A percentile compares a stretch with the other conserved stretches of the same genome.
These are phyloP conservation scores for Falco columbarius DNA, from an alignment of 2,797 vertebrate genomes.

Conservation along the genomic window DNA sequence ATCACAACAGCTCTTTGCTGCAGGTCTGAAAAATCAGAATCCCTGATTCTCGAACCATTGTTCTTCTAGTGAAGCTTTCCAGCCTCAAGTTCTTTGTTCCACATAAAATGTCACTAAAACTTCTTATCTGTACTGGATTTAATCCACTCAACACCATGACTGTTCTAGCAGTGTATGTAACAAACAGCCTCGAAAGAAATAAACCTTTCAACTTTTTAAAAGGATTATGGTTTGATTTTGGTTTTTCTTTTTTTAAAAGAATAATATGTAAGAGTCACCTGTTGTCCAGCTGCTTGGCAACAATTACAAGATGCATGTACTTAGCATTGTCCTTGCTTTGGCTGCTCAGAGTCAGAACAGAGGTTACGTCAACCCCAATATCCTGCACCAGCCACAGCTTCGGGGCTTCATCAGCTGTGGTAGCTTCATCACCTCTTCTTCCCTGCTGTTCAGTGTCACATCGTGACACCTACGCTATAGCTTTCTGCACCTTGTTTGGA, in stretches of 20 bases:
- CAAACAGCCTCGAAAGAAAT: background rate
- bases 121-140: background rate
- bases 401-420: background rate
- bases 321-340: background rate
- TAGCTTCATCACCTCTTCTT: no score
- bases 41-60: background rate
- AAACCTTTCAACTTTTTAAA: background rate
- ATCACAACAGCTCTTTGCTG: background rate
- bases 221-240: background rate
- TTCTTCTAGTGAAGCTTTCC: background rate
- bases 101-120: constrained; percentile 26
- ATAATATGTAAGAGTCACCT: background rate
- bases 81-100: background rate
- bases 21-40: background rate
- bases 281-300: background rate
- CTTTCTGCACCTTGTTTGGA: background rate
- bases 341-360: background rate
- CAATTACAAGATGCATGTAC: background rate
- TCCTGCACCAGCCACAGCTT: background rate
- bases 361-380: rapidly evolving
- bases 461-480: rapidly evolving
- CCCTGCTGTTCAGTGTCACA: background rate
- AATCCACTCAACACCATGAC: background rate
- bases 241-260: background rate
- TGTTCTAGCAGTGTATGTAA: background rate